Percentiles rank a stretch among this genome's conserved stretches.
phyloP scores from a whole-genome alignment of 2,797 vertebrate genomes.

The Clamator glandarius region DNA sequence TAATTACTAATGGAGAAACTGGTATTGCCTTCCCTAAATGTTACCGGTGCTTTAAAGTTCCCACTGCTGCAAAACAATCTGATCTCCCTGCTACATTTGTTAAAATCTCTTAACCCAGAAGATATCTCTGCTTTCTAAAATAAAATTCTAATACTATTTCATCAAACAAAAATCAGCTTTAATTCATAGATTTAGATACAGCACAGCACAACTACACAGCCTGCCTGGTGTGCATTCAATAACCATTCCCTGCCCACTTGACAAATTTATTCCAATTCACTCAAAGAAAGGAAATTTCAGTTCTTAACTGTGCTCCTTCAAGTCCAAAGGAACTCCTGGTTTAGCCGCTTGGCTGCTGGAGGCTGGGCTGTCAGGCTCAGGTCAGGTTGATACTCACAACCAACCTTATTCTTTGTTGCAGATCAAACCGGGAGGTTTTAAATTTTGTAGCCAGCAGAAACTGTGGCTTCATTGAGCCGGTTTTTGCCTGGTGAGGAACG shows the following conservation, averaged over 20 bases:
- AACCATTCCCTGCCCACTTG: background rate
- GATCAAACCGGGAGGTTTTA: background rate
- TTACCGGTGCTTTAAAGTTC: background rate
- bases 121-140: background rate
- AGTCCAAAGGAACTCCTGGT: background rate
- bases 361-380: background rate
- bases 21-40: background rate
- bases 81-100: background rate
- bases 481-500: background rate
- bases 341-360: background rate
- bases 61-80: background rate
- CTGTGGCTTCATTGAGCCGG: constrained; percentile 32
- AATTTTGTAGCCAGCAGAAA: constrained; percentile 21
- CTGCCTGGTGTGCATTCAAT: background rate
- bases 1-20: background rate
- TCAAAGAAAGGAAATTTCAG: background rate
- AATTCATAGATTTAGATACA: background rate
- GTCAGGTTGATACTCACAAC: background rate
- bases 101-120: background rate
- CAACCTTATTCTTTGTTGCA: constrained; percentile 13
- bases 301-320: background rate
- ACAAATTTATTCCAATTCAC: background rate
- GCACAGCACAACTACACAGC: background rate
- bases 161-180: background rate
- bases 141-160: background rate